Evolutionary conservation across 35 echinoderm and acorn worm species (phyloP).

Genomic region (Stichopus chloronotus): DNA sequence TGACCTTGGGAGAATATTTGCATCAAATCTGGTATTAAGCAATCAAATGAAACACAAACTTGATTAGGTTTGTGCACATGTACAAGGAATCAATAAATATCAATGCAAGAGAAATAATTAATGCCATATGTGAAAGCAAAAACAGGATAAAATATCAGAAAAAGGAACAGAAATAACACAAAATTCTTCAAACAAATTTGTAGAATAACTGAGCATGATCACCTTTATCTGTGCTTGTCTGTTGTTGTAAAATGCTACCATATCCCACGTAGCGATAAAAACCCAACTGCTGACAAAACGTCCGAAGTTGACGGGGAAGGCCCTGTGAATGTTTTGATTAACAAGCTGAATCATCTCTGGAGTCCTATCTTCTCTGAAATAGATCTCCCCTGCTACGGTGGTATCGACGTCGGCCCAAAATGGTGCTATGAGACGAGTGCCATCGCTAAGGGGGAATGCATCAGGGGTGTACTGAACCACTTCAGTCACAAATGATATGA

Average conservation of each 20-base stretch:
- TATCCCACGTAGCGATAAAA: slow-evolving; percentile 84
- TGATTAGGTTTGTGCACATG: no score
- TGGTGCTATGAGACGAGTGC: slow-evolving; percentile 77
- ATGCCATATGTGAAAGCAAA: no score
- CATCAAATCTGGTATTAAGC: no score
- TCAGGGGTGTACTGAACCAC: slow-evolving; percentile 81
- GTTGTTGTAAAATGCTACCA: slow-evolving; percentile 74
- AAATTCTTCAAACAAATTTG: no score
- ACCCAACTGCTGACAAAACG: slow-evolving; percentile 64
- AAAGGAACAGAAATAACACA: no score
- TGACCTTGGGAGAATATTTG: no score
- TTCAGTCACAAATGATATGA: slow-evolving; percentile 80
- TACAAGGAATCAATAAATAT: no score
- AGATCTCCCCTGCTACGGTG: slow-evolving; percentile 40
- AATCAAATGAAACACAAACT: no score
- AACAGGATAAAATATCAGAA: no score
- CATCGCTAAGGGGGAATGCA: slow-evolving; percentile 74
- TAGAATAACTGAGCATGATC: not conserved
- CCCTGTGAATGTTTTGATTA: slow-evolving; percentile 59
- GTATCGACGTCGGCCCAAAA: slow-evolving; percentile 94
- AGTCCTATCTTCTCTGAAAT: slow-evolving; percentile 70
- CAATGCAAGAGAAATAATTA: no score
- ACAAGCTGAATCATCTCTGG: slow-evolving; percentile 9
- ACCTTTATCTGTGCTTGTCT: not conserved
- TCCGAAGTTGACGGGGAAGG: slow-evolving; percentile 69